These are phyloP conservation scores for Oreochromis tanganicae DNA, from an alignment of 2,113 vertebrate genomes.

Conservation along the genomic window DNA sequence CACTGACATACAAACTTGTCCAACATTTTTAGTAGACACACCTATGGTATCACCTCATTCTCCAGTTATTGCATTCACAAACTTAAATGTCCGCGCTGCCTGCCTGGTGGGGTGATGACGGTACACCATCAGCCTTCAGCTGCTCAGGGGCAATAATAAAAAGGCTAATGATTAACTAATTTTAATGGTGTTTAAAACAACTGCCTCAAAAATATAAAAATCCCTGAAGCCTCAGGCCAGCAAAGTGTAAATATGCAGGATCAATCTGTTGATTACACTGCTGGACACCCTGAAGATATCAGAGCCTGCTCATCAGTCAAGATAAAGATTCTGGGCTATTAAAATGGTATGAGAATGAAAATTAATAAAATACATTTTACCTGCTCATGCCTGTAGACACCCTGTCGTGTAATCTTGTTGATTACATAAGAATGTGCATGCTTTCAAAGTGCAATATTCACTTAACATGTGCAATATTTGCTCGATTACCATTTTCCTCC, in stretches of 20 bases:
- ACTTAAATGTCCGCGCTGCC: background rate
- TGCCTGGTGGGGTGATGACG: background rate
- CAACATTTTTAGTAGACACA: background rate
- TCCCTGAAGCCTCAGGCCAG: background rate
- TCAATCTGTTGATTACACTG: background rate
- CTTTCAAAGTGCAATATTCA: constrained; percentile 44
- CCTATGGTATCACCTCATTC: background rate
- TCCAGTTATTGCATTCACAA: background rate
- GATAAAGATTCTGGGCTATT: background rate
- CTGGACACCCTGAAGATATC: background rate
- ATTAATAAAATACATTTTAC: background rate
- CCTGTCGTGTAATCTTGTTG: background rate
- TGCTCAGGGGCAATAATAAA: background rate
- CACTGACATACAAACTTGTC: background rate
- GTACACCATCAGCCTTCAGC: background rate
- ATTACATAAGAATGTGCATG: background rate
- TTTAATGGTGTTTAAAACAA: background rate
- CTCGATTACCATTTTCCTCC: background rate
- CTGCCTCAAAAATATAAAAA: background rate
- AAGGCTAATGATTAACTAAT: background rate
- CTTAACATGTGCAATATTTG: constrained; percentile 42
- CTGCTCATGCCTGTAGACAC: background rate
- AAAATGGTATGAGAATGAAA: background rate
- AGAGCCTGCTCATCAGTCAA: background rate
- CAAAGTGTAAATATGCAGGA: background rate